Percentiles rank a stretch among this genome's conserved stretches.
Evolutionary conservation across 2,113 vertebrate species (phyloP).

Genomic region (Tretioscincus oriximinensis): DNA sequence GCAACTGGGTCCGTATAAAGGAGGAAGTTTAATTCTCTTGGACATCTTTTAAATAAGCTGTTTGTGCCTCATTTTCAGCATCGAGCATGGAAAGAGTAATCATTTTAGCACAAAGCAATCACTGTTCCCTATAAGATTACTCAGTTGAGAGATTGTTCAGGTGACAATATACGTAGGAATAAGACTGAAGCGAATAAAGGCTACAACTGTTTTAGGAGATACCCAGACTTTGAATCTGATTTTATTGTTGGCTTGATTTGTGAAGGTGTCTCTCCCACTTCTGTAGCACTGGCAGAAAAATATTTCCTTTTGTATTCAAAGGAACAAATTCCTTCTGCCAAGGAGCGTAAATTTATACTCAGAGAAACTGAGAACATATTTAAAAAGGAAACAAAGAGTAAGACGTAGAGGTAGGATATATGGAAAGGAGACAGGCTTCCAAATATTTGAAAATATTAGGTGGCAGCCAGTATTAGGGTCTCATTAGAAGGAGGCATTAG

Average conservation of each 20-base stretch:
- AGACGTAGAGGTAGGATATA: conserved; percentile 7
- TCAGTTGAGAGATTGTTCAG: neutral
- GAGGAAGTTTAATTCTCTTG: neutral
- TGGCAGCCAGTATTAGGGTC: conserved; percentile 11
- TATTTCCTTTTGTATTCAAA: conserved; percentile 3
- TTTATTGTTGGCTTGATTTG: conserved; percentile 21
- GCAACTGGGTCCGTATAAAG: neutral
- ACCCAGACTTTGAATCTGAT: conserved; percentile 3
- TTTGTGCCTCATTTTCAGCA: neutral
- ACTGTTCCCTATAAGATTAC: neutral
- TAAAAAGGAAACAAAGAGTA: conserved; percentile 7
- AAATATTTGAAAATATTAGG: conserved; percentile 31
- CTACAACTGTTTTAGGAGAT: conserved; percentile 9
- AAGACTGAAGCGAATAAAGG: conserved; percentile 12
- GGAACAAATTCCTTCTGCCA: conserved; percentile 25
- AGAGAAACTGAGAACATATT: conserved; percentile 1
- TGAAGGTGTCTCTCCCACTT: conserved; percentile 3
- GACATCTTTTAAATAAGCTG: neutral
- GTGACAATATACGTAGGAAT: conserved; percentile 15
- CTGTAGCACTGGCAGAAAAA: conserved; percentile 20
- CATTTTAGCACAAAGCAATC: conserved; percentile 8
- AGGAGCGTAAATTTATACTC: conserved; percentile 30
- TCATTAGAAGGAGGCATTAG: neutral
- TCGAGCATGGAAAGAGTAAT: conserved; percentile 4
- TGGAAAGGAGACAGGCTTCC: conserved; percentile 4